phyloP scores from a whole-genome alignment of 2,113 vertebrate genomes.

The Nibea coibor region DNA sequence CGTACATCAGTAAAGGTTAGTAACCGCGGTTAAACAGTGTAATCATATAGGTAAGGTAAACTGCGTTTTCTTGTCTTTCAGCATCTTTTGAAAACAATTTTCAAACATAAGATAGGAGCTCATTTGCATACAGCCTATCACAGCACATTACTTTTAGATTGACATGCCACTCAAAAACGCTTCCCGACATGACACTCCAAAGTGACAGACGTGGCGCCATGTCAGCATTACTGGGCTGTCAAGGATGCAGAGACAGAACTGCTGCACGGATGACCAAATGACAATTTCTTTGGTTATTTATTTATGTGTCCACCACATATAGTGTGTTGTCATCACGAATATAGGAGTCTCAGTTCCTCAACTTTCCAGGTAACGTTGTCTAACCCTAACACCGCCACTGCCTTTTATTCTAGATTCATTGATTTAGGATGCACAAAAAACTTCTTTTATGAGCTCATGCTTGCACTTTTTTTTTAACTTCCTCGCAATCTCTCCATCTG shows the following conservation, averaged over 20 bases:
- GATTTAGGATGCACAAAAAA: conserved; percentile 37
- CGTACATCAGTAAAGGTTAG: neutral
- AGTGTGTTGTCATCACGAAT: neutral
- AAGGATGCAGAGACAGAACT: neutral
- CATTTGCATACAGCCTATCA: neutral
- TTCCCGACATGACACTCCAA: neutral
- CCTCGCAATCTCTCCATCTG: conserved; percentile 3
- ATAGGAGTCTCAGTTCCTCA: conserved; percentile 15
- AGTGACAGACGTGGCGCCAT: neutral
- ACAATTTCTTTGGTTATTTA: neutral
- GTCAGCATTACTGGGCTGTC: conserved; percentile 1
- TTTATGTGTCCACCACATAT: neutral
- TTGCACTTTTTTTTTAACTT: conserved; percentile 13
- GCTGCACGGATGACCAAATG: neutral
- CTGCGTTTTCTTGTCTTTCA: neutral
- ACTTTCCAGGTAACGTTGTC: neutral
- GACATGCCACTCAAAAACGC: conserved; percentile 4
- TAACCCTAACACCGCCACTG: neutral
- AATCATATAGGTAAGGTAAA: neutral
- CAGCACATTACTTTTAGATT: conserved; percentile 5
- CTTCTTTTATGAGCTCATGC: conserved; percentile 36
- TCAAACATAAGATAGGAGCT: neutral
- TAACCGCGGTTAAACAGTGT: neutral
- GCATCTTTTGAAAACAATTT: neutral
- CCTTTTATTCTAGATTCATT: conserved; percentile 15